Base-by-base conservation (phyloP, 2,113 vertebrate genomes). In the Menura novaehollandiae region DNA sequence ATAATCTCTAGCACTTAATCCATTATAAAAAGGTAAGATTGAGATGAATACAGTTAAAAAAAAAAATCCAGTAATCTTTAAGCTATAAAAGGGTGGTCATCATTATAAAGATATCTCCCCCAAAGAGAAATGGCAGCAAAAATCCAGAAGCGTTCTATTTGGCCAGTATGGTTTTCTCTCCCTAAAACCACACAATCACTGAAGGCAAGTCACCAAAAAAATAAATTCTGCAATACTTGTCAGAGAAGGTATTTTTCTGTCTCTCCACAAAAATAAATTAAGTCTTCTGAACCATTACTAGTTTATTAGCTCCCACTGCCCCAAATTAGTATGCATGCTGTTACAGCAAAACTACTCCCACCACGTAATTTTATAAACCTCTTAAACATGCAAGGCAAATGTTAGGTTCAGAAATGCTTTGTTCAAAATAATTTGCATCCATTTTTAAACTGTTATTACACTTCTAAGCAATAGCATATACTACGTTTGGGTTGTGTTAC, bases 371-470 rank as follows among this genome's bases (percentile, higher is more conserved):
- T 47, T 63, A 81, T 33, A 85, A 91, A 87, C 27, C 21, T 24
- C 56, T 68, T 66, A 49, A 85, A 92, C 21, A 71, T 30, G 44
- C 52, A 86, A 95, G 47, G 46, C 33, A 94, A 93, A 84, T 37
- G 27, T 78, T 80, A 91, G 47, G 63, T 60, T 79, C 58, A 87
- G 73, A 94, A 96, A 90, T n/a, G 43, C 44, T 92, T 76, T 10
- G 32, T 51, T 93, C 88, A 91, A 78, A 93, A 64, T 79, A 84
- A 91, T 79, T 82, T 69, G 9, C 60, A 91, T 52, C 17, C 16
- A 14, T 85, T 95, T 88, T 68, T 82, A 86, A 90, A 69, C 90
- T 90, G 79, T 83, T 91, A 89, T 56, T 86, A 88, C 49, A 67
- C 74, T 89, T 88, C 67, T 81, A 89, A 91, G 75, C 39, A 53